A percentile compares a stretch with the other conserved stretches of the same genome.
Conservation (phyloP, 2,797 vertebrate species). For the Sciurus vulgaris region DNA sequence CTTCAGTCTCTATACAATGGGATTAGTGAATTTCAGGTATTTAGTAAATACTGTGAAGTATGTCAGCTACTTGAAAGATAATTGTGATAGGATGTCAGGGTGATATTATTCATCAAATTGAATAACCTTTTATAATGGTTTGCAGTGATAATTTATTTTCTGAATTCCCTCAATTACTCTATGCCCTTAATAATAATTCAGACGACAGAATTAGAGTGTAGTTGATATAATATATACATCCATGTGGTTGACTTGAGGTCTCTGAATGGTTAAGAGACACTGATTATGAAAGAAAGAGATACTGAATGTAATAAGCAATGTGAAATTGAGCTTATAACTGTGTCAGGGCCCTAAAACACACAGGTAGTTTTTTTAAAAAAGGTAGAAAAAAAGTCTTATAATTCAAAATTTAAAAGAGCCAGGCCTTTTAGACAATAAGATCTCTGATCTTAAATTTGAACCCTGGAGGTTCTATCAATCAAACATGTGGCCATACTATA, state of each 20-base stretch:
- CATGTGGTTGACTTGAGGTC: neutral
- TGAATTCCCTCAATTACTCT: neutral
- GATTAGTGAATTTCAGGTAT: neutral
- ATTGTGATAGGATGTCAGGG: slow-evolving; percentile 21
- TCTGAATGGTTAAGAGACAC: slow-evolving; percentile 11
- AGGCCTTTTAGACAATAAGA: neutral
- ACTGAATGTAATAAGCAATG: neutral
- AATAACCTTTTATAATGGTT: slow-evolving; percentile 19
- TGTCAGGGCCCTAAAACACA: neutral
- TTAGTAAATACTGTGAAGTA: neutral
- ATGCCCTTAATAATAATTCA: slow-evolving; percentile 17
- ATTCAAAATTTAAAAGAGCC: neutral
- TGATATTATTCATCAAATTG: slow-evolving; percentile 29
- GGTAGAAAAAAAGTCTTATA: neutral
- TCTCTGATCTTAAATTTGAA: neutral
- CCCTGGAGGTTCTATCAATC: neutral
- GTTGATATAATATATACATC: neutral
- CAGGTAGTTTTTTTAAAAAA: neutral
- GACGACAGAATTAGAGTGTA: neutral
- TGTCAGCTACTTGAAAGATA: slow-evolving; percentile 15
- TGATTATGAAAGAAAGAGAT: neutral
- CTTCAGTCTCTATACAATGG: neutral
- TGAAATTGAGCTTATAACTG: neutral
- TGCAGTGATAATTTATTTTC: slow-evolving; percentile 61
- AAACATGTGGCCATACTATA: neutral